Conservation (phyloP, 2,888 invertebrate genomes). For the Himalopsyche anomala region DNA sequence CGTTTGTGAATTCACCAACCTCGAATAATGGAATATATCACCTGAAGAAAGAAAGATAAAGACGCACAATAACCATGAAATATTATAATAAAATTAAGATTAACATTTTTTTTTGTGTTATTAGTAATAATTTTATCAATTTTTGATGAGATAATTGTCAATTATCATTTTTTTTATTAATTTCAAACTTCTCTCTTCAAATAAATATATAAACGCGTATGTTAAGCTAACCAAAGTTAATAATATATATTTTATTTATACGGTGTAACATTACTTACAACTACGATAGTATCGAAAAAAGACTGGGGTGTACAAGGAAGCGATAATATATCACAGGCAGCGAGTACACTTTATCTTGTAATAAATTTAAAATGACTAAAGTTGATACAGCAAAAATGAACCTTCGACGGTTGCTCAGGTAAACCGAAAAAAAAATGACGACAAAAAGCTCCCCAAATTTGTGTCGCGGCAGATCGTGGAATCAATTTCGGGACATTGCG, state of each 20-base stretch:
- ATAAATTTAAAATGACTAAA: slow-evolving; percentile 12
- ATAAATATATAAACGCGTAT: no score
- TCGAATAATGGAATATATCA: slow-evolving; percentile 7
- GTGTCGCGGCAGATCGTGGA: slow-evolving; percentile 27
- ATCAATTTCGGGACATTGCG: slow-evolving; percentile 40
- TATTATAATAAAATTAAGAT: no score
- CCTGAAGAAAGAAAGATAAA: not conserved
- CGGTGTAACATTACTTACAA: no score
- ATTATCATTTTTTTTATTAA: no score
- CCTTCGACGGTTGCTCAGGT: not conserved
- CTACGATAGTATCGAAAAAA: no score
- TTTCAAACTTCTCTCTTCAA: no score
- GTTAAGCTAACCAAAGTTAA: no score
- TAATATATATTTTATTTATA: no score
- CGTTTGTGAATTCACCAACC: slow-evolving; percentile 2
- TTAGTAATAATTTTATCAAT: no score
- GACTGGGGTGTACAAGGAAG: no score
- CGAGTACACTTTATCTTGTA: not conserved
- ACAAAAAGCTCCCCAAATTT: not conserved
- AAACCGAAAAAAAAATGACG: not conserved
- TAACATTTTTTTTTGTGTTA: no score
- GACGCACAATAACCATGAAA: not conserved
- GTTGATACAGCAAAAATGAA: slow-evolving; percentile 16
- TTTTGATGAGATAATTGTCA: no score
- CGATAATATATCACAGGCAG: not conserved